phyloP scores from a whole-genome alignment of 2,797 vertebrate genomes.

The Eupleurogrammus muticus region DNA sequence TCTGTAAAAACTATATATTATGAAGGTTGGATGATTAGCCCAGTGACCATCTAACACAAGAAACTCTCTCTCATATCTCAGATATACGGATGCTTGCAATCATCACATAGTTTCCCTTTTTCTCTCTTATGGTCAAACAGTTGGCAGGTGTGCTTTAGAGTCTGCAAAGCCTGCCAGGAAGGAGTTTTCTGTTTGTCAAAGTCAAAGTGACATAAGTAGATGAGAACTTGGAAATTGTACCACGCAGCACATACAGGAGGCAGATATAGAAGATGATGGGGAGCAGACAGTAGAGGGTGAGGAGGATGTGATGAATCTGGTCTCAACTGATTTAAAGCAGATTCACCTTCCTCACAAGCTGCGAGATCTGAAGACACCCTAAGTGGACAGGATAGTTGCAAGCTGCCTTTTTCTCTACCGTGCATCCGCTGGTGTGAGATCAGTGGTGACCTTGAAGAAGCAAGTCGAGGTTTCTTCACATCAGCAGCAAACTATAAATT shows the following conservation, averaged over 20 bases:
- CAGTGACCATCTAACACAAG: too few species aligned
- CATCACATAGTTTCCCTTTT: background rate
- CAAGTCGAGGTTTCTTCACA: conserved; percentile 46
- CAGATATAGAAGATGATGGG: conserved; percentile 1
- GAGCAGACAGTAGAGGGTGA: conserved; percentile 20
- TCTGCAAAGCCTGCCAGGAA: background rate
- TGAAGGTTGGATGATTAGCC: too few species aligned
- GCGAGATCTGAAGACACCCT: conserved; percentile 44
- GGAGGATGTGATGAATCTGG: conserved; percentile 21
- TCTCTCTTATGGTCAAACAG: background rate
- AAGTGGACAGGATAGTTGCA: conserved; percentile 51
- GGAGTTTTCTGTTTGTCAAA: background rate
- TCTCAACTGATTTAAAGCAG: conserved; percentile 16
- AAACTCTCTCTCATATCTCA: too few species aligned
- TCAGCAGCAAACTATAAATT: conserved; percentile 64
- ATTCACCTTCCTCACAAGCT: conserved; percentile 32
- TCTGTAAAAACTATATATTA: too few species aligned
- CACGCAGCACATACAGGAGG: conserved; percentile 15
- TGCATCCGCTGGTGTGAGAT: conserved; percentile 42
- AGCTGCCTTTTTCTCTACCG: conserved; percentile 32
- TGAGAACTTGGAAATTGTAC: background rate
- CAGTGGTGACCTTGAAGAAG: conserved; percentile 67
- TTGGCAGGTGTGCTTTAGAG: background rate
- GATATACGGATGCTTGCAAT: too few species aligned
- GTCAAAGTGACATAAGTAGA: background rate